Evolutionary conservation across 2,888 invertebrate genomes (phyloP).

Genomic region (Pseudoips prasinana): DNA sequence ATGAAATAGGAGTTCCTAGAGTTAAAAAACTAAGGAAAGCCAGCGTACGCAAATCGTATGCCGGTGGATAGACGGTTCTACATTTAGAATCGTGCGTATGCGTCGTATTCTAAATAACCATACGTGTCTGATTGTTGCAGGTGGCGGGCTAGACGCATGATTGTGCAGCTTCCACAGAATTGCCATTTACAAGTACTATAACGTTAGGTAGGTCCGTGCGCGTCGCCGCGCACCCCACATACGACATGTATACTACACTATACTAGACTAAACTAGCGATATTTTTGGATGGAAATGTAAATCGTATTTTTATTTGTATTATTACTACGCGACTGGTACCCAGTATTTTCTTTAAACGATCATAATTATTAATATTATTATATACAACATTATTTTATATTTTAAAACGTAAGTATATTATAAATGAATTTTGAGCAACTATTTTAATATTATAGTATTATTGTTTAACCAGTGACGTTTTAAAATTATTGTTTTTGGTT

Average conservation of each 20-base stretch:
- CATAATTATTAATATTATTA: conserved; percentile 23
- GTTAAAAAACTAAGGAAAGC: too few relatives aligned
- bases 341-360: conserved; percentile 59
- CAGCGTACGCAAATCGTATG: too few relatives aligned
- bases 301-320: conserved; percentile 61
- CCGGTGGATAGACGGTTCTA: too few relatives aligned
- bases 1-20: too few relatives aligned
- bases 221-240: conserved; percentile 32
- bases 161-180: conserved; percentile 75
- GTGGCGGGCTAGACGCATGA: conserved; percentile 41
- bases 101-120: too few relatives aligned
- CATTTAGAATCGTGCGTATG: too few relatives aligned
- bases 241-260: conserved; percentile 70
- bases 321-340: conserved; percentile 57
- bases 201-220: conserved; percentile 41
- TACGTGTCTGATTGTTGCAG: conserved; percentile 44
- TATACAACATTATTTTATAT: conserved; percentile 23
- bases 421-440: conserved; percentile 39
- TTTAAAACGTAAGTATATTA: conserved; percentile 2
- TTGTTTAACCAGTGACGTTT: conserved; percentile 44
- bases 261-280: conserved; percentile 55
- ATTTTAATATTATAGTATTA: conserved; percentile 49
- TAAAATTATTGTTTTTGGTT: conserved; percentile 25
- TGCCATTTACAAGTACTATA: conserved; percentile 68
- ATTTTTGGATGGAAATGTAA: conserved; percentile 69